Conservation (phyloP, 2,888 invertebrate genomes). For the Sphinx pinastri region DNA sequence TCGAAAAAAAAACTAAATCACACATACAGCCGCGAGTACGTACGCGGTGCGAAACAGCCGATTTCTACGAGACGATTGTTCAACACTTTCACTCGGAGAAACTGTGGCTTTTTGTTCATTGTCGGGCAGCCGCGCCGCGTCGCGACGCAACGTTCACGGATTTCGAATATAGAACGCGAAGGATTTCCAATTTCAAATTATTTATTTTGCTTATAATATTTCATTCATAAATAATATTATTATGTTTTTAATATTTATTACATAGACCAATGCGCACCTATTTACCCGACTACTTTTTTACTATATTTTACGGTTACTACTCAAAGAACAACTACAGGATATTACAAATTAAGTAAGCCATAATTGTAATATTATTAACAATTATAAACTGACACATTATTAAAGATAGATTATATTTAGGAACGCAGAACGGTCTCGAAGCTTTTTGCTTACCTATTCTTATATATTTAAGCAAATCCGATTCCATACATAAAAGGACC, state of each 20-base stretch:
- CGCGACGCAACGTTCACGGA: constrained; percentile 52
- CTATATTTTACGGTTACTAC: too few species aligned
- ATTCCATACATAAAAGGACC: background rate
- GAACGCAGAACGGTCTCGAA: background rate
- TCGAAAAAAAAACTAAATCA: constrained; percentile 40
- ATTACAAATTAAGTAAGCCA: too few species aligned
- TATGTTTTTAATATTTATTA: background rate
- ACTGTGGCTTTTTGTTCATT: constrained; percentile 77
- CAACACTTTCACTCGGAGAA: constrained; percentile 81
- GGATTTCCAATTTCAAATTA: constrained; percentile 43
- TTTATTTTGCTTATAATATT: background rate
- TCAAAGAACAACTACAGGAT: too few species aligned
- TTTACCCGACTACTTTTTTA: too few species aligned
- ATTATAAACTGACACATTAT: background rate
- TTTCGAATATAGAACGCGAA: constrained; percentile 57
- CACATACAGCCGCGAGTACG: constrained; percentile 40
- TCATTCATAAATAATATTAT: background rate
- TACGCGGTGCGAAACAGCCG: constrained; percentile 51
- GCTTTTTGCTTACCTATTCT: background rate
- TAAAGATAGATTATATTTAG: background rate
- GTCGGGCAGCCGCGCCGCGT: constrained; percentile 50
- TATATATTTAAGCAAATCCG: background rate
- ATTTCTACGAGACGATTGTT: constrained; percentile 70
- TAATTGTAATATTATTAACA: too few species aligned
- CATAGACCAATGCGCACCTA: too few species aligned